Evolutionary conservation across 2,113 vertebrate genomes (phyloP).

Genomic region (Crotalus horridus): DNA sequence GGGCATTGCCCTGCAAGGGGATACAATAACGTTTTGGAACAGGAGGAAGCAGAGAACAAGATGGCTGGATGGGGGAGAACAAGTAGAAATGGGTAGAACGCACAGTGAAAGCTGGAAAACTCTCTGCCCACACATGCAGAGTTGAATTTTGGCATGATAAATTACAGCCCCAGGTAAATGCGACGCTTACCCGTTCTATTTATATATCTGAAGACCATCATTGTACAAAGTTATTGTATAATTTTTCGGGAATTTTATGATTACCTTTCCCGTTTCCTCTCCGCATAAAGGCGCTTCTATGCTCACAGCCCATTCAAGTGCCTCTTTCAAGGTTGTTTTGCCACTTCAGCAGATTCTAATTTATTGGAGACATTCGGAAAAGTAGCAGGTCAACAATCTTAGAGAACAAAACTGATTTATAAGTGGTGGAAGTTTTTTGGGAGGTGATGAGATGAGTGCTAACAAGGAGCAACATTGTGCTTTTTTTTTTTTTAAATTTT

Average conservation of each 20-base stretch:
- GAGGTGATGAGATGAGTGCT: slow-evolving; percentile 57
- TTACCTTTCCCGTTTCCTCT: slow-evolving; percentile 74
- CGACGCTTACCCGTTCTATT: slow-evolving; percentile 66
- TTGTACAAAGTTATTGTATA: slow-evolving; percentile 77
- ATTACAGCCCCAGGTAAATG: slow-evolving; percentile 49
- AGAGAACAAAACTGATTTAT: slow-evolving; percentile 68
- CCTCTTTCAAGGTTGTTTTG: slow-evolving; percentile 63
- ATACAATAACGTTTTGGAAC: slow-evolving; percentile 26
- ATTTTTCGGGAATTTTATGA: slow-evolving; percentile 81
- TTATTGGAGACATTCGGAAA: slow-evolving; percentile 70
- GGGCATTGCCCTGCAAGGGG: slow-evolving; percentile 26
- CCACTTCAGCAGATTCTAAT: slow-evolving; percentile 73
- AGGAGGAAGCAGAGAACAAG: slow-evolving; percentile 20
- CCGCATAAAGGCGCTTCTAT: slow-evolving; percentile 72
- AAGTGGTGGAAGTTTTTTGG: slow-evolving; percentile 61
- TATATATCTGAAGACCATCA: slow-evolving; percentile 71
- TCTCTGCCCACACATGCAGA: neutral
- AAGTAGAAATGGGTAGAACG: slow-evolving; percentile 5
- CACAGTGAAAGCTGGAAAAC: slow-evolving; percentile 33
- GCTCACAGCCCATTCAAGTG: slow-evolving; percentile 59
- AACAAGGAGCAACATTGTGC: slow-evolving; percentile 32
- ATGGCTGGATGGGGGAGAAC: neutral
- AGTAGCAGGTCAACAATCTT: slow-evolving; percentile 70
- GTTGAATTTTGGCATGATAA: slow-evolving; percentile 57
- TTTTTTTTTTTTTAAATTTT: slow-evolving; percentile 7